phyloP scores from a whole-genome alignment of 2,113 vertebrate species.

The Ptychochromis oligacanthus region DNA sequence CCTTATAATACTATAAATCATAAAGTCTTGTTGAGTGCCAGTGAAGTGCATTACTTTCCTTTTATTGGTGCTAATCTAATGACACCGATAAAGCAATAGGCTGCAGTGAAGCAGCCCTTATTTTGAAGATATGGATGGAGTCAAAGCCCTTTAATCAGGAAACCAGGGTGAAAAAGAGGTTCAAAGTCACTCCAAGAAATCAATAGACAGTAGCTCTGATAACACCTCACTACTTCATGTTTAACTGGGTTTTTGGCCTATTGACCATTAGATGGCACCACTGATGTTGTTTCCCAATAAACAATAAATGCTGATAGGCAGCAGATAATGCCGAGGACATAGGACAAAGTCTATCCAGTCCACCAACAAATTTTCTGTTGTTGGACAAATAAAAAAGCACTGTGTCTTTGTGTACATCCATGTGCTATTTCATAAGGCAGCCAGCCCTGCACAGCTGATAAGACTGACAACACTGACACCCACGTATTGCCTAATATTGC shows the following conservation, averaged over 20 bases:
- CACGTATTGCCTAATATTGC: conserved; percentile 43
- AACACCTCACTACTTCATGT: conserved; percentile 35
- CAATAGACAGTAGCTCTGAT: conserved; percentile 73
- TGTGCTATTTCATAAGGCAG: background rate
- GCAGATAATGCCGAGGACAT: background rate
- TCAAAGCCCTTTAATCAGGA: conserved; percentile 38
- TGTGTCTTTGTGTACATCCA: conserved; percentile 10
- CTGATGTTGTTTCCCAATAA: conserved; percentile 30
- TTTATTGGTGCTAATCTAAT: conserved; percentile 14
- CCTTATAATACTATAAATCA: background rate
- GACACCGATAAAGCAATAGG: conserved; percentile 28
- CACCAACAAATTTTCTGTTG: background rate
- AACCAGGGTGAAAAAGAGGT: conserved; percentile 52
- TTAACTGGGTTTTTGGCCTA: conserved; percentile 8
- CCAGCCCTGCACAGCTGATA: conserved; percentile 33
- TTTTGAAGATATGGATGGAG: conserved; percentile 29
- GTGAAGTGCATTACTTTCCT: background rate
- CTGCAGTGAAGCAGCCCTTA: conserved; percentile 12
- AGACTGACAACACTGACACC: conserved; percentile 53
- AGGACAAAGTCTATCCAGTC: conserved; percentile 30
- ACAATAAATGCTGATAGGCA: conserved; percentile 27
- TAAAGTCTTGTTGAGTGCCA: background rate
- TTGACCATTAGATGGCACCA: conserved; percentile 61
- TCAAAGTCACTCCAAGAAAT: conserved; percentile 64
- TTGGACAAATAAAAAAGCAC: conserved; percentile 2